These are phyloP conservation scores for Leptodactylus fuscus DNA, from an alignment of 2,113 vertebrate genomes.

Conservation along the genomic window DNA sequence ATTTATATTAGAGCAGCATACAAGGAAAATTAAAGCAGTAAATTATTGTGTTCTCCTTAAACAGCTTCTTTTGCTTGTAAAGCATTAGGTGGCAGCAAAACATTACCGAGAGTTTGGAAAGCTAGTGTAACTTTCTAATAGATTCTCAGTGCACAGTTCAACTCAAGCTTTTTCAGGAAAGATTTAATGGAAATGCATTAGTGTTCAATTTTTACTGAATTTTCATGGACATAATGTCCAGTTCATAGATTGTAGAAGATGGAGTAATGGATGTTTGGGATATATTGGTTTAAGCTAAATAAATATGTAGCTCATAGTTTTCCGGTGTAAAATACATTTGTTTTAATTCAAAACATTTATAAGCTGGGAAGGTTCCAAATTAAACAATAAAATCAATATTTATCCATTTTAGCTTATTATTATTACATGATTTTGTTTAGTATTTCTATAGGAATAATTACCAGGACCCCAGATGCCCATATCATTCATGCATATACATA, in stretches of 20 bases:
- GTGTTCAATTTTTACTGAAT: conserved; percentile 39
- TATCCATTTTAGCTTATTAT: neutral
- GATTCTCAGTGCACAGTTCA: conserved; percentile 19
- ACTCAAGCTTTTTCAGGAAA: conserved; percentile 3
- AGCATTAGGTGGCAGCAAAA: conserved; percentile 58
- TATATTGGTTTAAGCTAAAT: neutral
- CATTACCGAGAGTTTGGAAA: conserved; percentile 5
- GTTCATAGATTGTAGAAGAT: conserved; percentile 28
- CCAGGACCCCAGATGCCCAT: neutral
- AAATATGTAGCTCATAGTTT: neutral
- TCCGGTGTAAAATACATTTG: neutral
- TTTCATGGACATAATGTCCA: conserved; percentile 32
- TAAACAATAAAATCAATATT: neutral
- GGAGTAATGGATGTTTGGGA: neutral
- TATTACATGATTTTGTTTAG: neutral
- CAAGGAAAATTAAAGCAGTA: conserved; percentile 29
- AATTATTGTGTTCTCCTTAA: conserved; percentile 39
- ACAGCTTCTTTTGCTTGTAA: conserved; percentile 23
- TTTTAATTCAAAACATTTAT: neutral
- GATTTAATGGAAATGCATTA: conserved; percentile 51
- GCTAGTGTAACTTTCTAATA: conserved; percentile 36
- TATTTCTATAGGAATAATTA: neutral
- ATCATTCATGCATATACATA: no score
- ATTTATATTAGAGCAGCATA: conserved; percentile 23
- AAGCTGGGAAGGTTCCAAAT: neutral